These are phyloP conservation scores for Pollenia labialis DNA, from an alignment of 2,888 invertebrate species.

Conservation along the genomic window DNA sequence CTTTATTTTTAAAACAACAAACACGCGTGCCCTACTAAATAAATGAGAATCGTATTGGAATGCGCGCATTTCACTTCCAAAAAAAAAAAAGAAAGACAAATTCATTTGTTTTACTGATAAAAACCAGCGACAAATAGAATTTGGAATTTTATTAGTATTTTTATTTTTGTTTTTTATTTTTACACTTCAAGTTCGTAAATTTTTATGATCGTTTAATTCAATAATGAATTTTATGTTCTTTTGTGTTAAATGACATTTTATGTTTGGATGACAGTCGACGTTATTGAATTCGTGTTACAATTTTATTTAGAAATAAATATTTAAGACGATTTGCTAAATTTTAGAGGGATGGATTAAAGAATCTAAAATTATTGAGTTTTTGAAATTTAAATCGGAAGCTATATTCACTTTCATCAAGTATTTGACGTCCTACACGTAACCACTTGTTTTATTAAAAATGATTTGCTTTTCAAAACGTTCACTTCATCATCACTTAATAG, in stretches of 20 bases:
- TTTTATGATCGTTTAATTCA: conserved; percentile 1
- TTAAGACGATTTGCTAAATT: too few species aligned
- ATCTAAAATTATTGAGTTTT: too few species aligned
- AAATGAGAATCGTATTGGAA: conserved; percentile 42
- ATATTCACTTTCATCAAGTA: too few species aligned
- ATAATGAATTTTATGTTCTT: conserved; percentile 20
- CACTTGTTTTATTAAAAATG: too few species aligned
- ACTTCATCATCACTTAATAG: too few species aligned
- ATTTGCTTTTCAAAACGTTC: too few species aligned
- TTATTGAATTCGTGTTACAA: too few species aligned
- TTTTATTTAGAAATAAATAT: too few species aligned
- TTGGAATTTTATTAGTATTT: neutral
- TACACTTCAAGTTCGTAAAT: neutral
- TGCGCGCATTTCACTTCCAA: conserved; percentile 36
- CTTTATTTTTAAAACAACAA: conserved; percentile 54
- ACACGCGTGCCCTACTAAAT: conserved; percentile 57
- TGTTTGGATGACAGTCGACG: neutral
- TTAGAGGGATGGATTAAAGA: too few species aligned
- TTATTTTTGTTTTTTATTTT: neutral
- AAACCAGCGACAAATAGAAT: neutral
- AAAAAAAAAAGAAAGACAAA: conserved; percentile 6
- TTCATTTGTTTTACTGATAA: conserved; percentile 15
- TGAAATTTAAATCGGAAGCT: too few species aligned
- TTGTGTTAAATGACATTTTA: neutral
- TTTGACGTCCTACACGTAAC: too few species aligned